Evolutionary conservation across 2,113 vertebrate genomes (phyloP).

Genomic region (Pelusios castaneus): DNA sequence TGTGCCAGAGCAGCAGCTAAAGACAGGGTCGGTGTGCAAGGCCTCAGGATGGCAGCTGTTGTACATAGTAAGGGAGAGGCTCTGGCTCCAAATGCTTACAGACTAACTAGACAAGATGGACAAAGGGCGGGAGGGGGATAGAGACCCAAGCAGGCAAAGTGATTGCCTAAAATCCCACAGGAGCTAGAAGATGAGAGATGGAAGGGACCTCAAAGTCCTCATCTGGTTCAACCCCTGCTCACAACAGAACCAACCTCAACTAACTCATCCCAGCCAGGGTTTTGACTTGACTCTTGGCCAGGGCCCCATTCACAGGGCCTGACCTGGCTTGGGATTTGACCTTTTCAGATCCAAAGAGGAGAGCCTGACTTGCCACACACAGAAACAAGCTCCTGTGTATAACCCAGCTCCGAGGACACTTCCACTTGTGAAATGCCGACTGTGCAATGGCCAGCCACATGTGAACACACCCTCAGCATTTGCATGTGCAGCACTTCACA

Average conservation of each 20-base stretch:
- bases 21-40: not conserved
- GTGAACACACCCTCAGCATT: not conserved
- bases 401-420: not conserved
- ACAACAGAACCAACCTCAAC: not conserved
- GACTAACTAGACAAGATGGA: not conserved
- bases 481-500: not conserved
- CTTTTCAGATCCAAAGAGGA: not conserved
- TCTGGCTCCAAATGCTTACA: not conserved
- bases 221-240: too few species aligned
- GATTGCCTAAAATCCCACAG: not conserved
- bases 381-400: not conserved
- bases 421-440: not conserved
- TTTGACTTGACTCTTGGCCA: not conserved
- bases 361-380: not conserved
- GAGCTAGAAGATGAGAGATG: too few species aligned
- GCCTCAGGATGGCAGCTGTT: not conserved
- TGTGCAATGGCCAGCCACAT: not conserved
- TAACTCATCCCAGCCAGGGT: not conserved
- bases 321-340: not conserved
- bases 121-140: not conserved
- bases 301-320: not conserved
- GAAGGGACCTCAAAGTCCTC: too few species aligned
- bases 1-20: not conserved
- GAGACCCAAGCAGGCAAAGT: not conserved
- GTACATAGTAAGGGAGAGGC: not conserved